Evolutionary conservation across 2,113 vertebrate species (phyloP), one percentile per base, ranked within the genome.

Genomic region (Myrmophylax atrothorax): DNA sequence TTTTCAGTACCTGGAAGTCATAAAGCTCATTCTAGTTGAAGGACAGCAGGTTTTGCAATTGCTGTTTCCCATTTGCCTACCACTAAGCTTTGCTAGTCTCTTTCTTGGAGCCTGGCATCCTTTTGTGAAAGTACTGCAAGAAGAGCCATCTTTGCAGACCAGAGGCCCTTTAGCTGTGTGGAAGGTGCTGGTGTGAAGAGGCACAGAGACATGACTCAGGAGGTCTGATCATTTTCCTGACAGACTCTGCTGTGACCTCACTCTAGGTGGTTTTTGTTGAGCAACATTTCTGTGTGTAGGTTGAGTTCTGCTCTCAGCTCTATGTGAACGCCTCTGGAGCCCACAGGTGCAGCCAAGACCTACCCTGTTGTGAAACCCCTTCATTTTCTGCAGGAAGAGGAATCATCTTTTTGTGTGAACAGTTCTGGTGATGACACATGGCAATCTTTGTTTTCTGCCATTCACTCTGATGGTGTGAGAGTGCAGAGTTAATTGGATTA

Each of bases 171-270:
- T 28, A 40, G 11, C 59, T 0, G 0, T 5, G 33, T 49, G 22
- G 46, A 69, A 77, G 50, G 33, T 46, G 24, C 37, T 37, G 35
- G 37, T 77, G 18, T 14, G 38, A 66, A 69, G 29, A 25, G 14
- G 23, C 25, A 12, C 28, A 55, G 53, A 64, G 4, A 23, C 28
- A 49, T 40, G 50, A n/a, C 24, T 88, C 37, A 24, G 26, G 19
- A 53, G 18, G 6, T 53, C 23, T 0, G 2, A 10, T 44, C 1
- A 3, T 78, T 81, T 80, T 80, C 35, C 68, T 70, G 14, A 38
- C 46, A 84, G 42, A 1, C 20, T 23, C 5, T 0, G 0, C 13
- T 47, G 26, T 26, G 56, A 78, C 42, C 1, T 4, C 42, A 3
- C 11, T 58, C 47, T 0, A 0, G 31, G 42, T n/a, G 28, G 4